Base-by-base conservation (phyloP, 2,113 vertebrate species). In the Epinephelus moara region DNA sequence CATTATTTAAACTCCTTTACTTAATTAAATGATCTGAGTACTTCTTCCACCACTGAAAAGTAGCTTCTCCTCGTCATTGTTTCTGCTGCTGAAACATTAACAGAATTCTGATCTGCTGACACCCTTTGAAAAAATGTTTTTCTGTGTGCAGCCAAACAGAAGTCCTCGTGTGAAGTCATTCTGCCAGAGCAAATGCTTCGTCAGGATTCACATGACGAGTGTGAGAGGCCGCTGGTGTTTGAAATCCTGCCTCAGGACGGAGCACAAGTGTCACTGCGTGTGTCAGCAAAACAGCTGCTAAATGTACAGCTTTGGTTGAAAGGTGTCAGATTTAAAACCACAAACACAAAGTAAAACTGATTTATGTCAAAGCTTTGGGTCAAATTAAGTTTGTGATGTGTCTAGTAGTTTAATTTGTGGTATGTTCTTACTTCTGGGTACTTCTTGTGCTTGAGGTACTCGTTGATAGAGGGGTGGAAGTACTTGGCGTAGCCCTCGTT, bases 401-500 rank as follows among this genome's bases (percentile, higher is more conserved):
- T 13, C 2, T 6, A 9, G 25, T 15, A 40, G 45, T 19, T 23
- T 37, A 37, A 37, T 37, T 12, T 7, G 18, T 7, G 40, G 56
- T 78, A 8, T 21, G 14, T 61, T 95, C 95, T 95, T 33, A 99
- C 98, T 97, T 97, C 96, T 1, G 98, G 98, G 85, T 97, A 97
- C 94, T 99, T 99, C 95, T 99, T 99, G 94, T 95, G 96, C 70
- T 99, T 95, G 78, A 99, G 89, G 82, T 98, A 99, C 50, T 98
- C 97, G 18, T 96, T 96, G 75, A 98, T 94, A 70, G 96, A 96
- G 11, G 96, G 95, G 73, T 99, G 96, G 86, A 99, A 98, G 92
- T 99, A 99, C 74, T 97, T 98, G 0, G 97, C 97, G 80, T 99
- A 98, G 52, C 98, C 97, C 85, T 99, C 98, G n/a, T 99, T 99